Evolutionary conservation across 2,797 vertebrate genomes (phyloP).

Genomic region (Rhabdophis nuchalis): DNA sequence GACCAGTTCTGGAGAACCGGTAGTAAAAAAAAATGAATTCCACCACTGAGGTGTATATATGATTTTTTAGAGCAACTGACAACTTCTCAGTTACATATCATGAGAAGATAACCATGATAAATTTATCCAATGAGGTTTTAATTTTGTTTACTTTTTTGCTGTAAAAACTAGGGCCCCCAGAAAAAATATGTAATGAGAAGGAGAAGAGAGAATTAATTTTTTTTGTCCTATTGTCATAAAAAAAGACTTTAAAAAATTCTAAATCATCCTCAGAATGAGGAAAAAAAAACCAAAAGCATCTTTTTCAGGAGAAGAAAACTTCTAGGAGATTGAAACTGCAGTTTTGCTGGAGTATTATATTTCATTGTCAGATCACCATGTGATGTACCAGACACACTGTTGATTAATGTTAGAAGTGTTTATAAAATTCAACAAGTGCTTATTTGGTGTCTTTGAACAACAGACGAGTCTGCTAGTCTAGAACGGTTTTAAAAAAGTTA

Average conservation of each 20-base stretch:
- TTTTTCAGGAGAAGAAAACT: not conserved
- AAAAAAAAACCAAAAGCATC: not conserved
- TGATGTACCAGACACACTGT: conserved; percentile 29
- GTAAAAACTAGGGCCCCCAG: not conserved
- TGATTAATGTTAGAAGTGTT: conserved; percentile 43
- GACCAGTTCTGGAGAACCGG: no score
- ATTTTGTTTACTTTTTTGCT: not conserved
- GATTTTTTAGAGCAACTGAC: not conserved
- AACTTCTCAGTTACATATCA: not conserved
- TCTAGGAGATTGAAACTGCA: not conserved
- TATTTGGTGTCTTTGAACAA: not conserved
- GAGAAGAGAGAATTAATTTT: not conserved
- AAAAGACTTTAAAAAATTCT: not conserved
- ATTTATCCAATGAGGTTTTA: not conserved
- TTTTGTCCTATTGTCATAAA: not conserved
- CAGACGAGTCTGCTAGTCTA: not conserved
- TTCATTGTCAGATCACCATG: not conserved
- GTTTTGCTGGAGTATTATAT: not conserved
- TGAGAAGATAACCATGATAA: not conserved
- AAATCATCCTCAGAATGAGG: not conserved
- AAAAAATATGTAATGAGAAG: not conserved
- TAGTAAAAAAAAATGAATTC: no score
- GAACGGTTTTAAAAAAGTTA: conserved; percentile 6
- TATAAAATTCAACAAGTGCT: conserved; percentile 27
- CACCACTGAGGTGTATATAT: not conserved